These are phyloP conservation scores for Dicyrtomina minuta DNA, from an alignment of 2,888 invertebrate genomes.

Conservation along the genomic window DNA sequence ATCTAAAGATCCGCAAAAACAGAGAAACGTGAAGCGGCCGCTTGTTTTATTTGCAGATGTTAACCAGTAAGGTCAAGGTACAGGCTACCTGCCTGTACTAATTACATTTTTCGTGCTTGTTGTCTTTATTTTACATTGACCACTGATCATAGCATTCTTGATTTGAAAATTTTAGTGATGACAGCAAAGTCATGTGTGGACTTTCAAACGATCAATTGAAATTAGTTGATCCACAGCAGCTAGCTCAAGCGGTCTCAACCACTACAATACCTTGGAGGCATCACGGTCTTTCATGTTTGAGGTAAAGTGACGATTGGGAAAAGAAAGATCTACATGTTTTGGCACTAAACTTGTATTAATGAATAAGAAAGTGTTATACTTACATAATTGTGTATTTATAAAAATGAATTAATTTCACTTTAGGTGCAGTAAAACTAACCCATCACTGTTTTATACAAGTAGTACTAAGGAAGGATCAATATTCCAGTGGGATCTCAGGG, in stretches of 20 bases:
- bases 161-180: slow-evolving; percentile 36
- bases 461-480: slow-evolving; percentile 41
- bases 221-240: slow-evolving; percentile 30
- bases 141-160: too few species aligned
- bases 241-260: not conserved
- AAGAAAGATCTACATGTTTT: too few species aligned
- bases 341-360: too few species aligned
- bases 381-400: too few species aligned
- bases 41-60: slow-evolving; percentile 2
- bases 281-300: slow-evolving; percentile 38
- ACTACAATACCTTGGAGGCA: slow-evolving; percentile 29
- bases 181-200: slow-evolving; percentile 36
- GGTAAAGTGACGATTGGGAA: too few species aligned
- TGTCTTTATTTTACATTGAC: not conserved
- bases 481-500: slow-evolving; percentile 40
- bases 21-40: not conserved
- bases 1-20: slow-evolving; percentile 5
- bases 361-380: too few species aligned
- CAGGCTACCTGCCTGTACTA: not conserved
- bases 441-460: slow-evolving; percentile 39
- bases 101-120: not conserved
- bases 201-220: slow-evolving; percentile 37
- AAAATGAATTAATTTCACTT: too few species aligned
- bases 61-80: slow-evolving; percentile 3
- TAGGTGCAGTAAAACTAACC: slow-evolving; percentile 43